Evolutionary conservation across 2,888 invertebrate genomes (phyloP).

Genomic region (Amphiduros pacificus): DNA sequence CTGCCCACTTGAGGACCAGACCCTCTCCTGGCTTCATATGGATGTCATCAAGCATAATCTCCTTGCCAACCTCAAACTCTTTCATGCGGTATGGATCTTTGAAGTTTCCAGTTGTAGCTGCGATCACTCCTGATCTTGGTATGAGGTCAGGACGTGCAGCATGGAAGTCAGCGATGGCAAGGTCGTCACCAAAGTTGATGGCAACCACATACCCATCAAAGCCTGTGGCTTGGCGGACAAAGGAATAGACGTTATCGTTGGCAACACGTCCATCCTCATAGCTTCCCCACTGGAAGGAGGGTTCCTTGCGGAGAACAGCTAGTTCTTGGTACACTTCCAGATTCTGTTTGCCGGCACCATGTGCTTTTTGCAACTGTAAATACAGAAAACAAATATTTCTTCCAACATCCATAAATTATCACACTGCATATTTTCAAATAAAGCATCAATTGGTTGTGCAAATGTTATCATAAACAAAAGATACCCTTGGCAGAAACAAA

Average conservation of each 20-base stretch:
- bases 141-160: conserved; percentile 5
- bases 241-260: conserved; percentile 41
- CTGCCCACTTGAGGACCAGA: conserved; percentile 23
- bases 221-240: conserved; percentile 48
- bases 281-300: conserved; percentile 52
- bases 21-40: conserved; percentile 28
- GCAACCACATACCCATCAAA: conserved; percentile 50
- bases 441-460: too few species aligned
- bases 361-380: conserved; percentile 41
- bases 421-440: too few species aligned
- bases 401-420: too few species aligned
- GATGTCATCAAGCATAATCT: conserved; percentile 13
- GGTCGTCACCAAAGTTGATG: conserved; percentile 43
- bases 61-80: conserved; percentile 23
- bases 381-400: background rate
- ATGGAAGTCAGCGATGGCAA: conserved; percentile 24
- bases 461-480: too few species aligned
- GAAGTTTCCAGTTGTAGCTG: conserved; percentile 30
- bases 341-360: conserved; percentile 31
- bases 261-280: conserved; percentile 27
- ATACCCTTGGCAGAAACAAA: too few species aligned
- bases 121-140: conserved; percentile 19
- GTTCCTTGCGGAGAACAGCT: conserved; percentile 39
- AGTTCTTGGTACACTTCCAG: conserved; percentile 40
- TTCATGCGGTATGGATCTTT: background rate